Evolutionary conservation across 2,888 invertebrate species (phyloP), one percentile per base, ranked within the genome.

Genomic region (Drosophila birchii): DNA sequence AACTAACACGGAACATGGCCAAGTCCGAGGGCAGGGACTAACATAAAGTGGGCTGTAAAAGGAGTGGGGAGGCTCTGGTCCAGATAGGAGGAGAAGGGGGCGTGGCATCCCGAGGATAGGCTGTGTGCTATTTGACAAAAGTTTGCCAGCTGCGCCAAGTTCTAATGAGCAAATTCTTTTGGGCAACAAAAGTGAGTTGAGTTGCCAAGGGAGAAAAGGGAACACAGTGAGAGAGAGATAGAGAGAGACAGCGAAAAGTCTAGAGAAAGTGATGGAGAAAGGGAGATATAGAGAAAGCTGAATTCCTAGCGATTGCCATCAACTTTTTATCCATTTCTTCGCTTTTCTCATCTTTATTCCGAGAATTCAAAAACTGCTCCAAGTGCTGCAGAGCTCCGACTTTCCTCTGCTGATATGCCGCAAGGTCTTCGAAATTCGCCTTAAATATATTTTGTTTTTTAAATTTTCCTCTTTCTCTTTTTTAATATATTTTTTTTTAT

Each of bases 91-190:
- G 11, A 34, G 32, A 4, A 4, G 36, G 43, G 36, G 43, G 60
- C 63, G 47, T 71, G 41, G 55, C 43, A 59, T n/a, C 39, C 43
- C 20, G 51, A 7, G 20, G 34, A 54, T 70, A 71, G 47, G 55
- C 61, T 54, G 51, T 47, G 43, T 49, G 39, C 55, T 63, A 45
- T 58, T 69, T 68, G 68, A 53, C 67, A 75, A 64, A 73, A 73
- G 53, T 75, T 73, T 72, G 44, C 67, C 67, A 32, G 44, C 66
- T 74, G 64, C 56, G 67, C 66, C 75, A 75, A 73, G 67, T 72
- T 88, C 83, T 83, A 83, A 83, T 83, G 86, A 88, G 86, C 72
- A 88, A 83, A 83, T 83, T 83, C 83, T 82, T 86, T 78, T 29
- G 62, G 70, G 68, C 64, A 74, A 58, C 67, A 68, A 47, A 69